Evolutionary conservation across 2,797 vertebrate species (phyloP), one percentile per base, ranked within the genome.

Genomic region (Takifugu ocellatus): DNA sequence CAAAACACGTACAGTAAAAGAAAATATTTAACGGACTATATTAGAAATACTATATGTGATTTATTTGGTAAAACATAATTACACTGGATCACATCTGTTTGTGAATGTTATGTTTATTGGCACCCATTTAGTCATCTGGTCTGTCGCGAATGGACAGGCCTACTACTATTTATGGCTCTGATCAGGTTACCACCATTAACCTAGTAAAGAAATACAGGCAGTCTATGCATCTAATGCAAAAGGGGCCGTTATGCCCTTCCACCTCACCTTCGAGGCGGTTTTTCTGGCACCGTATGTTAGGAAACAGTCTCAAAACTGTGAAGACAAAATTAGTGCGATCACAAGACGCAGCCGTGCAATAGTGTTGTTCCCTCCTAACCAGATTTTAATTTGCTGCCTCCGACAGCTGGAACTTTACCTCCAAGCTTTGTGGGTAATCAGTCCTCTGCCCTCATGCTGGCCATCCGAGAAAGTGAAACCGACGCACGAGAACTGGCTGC

Each of bases 101-200:
- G 73, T 77, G 72, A 83, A 87, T 85, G 85, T 87, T 84, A 77
- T 80, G 75, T 76, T 74, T 82, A 84, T 89, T 88, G 85, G 87
- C 84, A 12, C 9, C 11, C 31, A 5, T 1, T 2, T 9, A 84
- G 77, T 77, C 78, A 78, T 79, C 59, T 66, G 71, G 78, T 68
- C 77, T 74, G 82, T 84, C 83, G 86, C 72, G 75, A 44, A 70
- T 84, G 82, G 78, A 84, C 1, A 21, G 21, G 21, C 21, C 21
- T 21, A 21, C 21, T 79, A 82, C 82, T 87, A 88, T 89, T 89
- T 89, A 84, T 89, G 86, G 81, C 73, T 71, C 77, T 65, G 74
- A 81, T 89, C 76, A 48, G 82, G 80, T 88, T 88, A 84, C 86
- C 68, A 79, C 73, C 67, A 29, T 66, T 86, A 84, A 85, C 86